A percentile compares a stretch with the other conserved stretches of the same genome.
phyloP scores from a whole-genome alignment of 2,797 vertebrate species.

The Hafferia zeledoni region DNA sequence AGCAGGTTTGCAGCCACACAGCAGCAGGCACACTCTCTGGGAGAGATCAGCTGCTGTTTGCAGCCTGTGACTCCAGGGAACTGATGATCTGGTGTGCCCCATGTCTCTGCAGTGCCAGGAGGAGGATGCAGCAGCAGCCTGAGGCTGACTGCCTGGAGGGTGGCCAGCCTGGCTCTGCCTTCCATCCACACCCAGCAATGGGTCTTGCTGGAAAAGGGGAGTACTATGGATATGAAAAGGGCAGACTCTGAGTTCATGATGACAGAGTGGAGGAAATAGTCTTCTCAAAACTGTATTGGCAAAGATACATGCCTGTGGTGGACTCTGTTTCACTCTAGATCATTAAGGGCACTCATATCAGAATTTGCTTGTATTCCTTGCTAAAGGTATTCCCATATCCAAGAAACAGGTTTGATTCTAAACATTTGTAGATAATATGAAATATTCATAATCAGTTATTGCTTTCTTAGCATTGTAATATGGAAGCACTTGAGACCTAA shows the following conservation, averaged over 20 bases:
- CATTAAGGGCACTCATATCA: neutral
- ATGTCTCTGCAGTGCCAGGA: neutral
- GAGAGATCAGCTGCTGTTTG: neutral
- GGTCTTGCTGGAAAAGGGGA: neutral
- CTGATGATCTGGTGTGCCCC: too few relatives aligned
- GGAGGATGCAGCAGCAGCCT: neutral
- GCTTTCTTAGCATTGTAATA: neutral
- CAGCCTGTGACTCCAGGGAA: neutral
- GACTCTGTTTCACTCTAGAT: neutral
- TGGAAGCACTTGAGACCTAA: neutral
- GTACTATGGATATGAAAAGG: accelerated
- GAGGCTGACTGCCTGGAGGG: neutral
- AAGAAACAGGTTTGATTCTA: neutral
- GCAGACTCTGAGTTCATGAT: neutral
- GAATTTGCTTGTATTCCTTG: neutral
- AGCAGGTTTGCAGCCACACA: neutral
- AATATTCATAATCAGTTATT: neutral
- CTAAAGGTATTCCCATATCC: neutral
- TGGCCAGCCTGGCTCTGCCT: neutral
- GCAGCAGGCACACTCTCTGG: accelerated
- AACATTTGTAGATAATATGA: neutral
- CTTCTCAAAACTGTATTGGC: neutral
- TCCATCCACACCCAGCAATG: accelerated
- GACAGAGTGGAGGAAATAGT: neutral
- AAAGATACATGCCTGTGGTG: neutral